phyloP scores from a whole-genome alignment of 2,797 vertebrate species.

The Masticophis lateralis region DNA sequence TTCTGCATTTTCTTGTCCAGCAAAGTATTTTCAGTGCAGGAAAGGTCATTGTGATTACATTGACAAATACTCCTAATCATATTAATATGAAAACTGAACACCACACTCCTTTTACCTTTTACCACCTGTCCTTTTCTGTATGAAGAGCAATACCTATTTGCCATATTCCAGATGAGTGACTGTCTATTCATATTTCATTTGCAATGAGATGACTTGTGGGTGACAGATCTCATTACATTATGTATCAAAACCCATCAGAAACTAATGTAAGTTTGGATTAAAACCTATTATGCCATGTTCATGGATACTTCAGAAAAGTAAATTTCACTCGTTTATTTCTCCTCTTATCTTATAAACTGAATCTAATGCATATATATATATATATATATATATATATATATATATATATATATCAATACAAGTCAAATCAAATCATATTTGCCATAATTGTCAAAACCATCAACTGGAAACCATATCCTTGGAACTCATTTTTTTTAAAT shows the following conservation, averaged over 20 bases:
- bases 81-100: slow-evolving; percentile 61
- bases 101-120: slow-evolving; percentile 58
- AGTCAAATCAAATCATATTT: not conserved
- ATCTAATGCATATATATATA: slow-evolving; percentile 18
- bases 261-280: slow-evolving; percentile 60
- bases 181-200: slow-evolving; percentile 60
- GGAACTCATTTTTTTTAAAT: slow-evolving; percentile 9
- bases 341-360: slow-evolving; percentile 16
- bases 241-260: slow-evolving; percentile 47
- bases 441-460: slow-evolving; percentile 16
- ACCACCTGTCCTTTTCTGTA: slow-evolving; percentile 52
- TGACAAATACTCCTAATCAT: slow-evolving; percentile 58
- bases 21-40: slow-evolving; percentile 25
- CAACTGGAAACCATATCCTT: slow-evolving; percentile 30
- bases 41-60: slow-evolving; percentile 61
- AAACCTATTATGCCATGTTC: slow-evolving; percentile 40
- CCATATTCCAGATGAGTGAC: slow-evolving; percentile 44
- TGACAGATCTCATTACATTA: slow-evolving; percentile 69
- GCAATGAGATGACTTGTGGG: slow-evolving; percentile 52
- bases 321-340: slow-evolving; percentile 20
- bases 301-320: slow-evolving; percentile 35
- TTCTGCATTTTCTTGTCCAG: not conserved
- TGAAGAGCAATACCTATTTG: slow-evolving; percentile 62
- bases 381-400: slow-evolving; percentile 16
- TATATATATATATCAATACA: slow-evolving; percentile 21